phyloP scores from a whole-genome alignment of 2,888 invertebrate genomes.

The Ischnus inquisitorius region DNA sequence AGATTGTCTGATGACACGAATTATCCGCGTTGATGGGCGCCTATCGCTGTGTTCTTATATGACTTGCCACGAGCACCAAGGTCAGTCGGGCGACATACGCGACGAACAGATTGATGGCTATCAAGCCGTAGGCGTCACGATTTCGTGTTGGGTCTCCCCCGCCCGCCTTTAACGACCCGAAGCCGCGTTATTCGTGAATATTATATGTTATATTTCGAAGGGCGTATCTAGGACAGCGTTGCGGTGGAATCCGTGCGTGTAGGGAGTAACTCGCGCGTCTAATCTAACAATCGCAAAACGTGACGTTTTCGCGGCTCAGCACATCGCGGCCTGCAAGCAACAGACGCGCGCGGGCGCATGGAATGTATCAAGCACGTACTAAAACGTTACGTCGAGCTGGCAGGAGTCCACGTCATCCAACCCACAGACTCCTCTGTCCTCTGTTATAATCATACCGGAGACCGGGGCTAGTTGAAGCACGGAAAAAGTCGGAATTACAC shows the following conservation, averaged over 20 bases:
- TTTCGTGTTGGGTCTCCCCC: not conserved
- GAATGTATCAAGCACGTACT: not conserved
- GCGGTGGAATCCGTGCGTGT: not conserved
- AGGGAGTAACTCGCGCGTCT: not conserved
- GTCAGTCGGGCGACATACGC: not conserved
- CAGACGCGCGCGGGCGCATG: not conserved
- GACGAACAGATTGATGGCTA: conserved; percentile 23
- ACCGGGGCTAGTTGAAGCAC: too few relatives aligned
- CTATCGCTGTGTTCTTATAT: conserved; percentile 29
- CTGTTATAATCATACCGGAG: not conserved
- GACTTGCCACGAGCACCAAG: not conserved
- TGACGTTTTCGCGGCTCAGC: conserved; percentile 7
- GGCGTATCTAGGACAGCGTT: not conserved
- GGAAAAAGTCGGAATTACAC: too few relatives aligned
- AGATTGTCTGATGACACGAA: conserved; percentile 35
- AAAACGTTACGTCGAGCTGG: not conserved
- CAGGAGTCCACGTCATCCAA: conserved; percentile 4
- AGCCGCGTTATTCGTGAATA: not conserved
- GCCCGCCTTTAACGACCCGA: not conserved
- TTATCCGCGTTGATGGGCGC: conserved; percentile 29
- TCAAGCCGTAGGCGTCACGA: conserved; percentile 44
- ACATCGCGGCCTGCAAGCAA: not conserved
- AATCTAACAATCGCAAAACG: conserved; percentile 1
- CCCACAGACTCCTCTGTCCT: not conserved
- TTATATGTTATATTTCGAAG: not conserved